Base-by-base conservation (phyloP, 2,113 vertebrate species). In the Excalfactoria chinensis region DNA sequence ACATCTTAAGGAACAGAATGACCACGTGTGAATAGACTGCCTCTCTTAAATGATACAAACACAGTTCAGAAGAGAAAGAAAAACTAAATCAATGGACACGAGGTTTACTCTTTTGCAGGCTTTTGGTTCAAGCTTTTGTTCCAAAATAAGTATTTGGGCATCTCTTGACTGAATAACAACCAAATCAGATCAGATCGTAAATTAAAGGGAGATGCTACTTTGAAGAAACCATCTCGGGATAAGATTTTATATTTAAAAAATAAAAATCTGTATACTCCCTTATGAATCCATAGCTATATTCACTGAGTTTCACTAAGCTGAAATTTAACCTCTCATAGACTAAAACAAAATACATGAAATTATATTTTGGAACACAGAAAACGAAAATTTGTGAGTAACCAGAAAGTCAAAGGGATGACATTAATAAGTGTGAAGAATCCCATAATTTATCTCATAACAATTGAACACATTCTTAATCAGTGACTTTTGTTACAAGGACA, bases 401-500 rank as follows among this genome's bases (percentile, higher is more conserved):
- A 92, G 86, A 86, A 93, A 92, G 72, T 43, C 64, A 75, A 53
- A 93, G 23, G 58, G 22, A 70, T 56, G 34, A 80, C 30, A 91
- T 63, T 64, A 95, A 72, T 72, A 88, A 84, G 82, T 60, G 43
- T 51, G 67, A 87, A 95, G 94, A 89, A 55, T 62, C 64, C 60
- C 8, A 3, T 80, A 13, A 87, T 94, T 93, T 89, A 48, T 63
- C 78, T 73, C 17, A 40, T 51, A 91, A 87, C 68, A 95, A 87
- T 19, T 32, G 84, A 64, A 41, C 22, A 46, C 60, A 88, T 89
- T 90, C 71, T 85, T 93, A 92, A 94, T 94, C 87, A 95, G 82
- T 56, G 91, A 91, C 93, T 95, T 91, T 94, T 96, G 96, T 94
- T 83, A 77, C 10, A 49, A 48, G 51, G 78, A 95, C 86, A 96